Conservation (phyloP, 2,113 vertebrate genomes). For the Phaethon lepturus region DNA sequence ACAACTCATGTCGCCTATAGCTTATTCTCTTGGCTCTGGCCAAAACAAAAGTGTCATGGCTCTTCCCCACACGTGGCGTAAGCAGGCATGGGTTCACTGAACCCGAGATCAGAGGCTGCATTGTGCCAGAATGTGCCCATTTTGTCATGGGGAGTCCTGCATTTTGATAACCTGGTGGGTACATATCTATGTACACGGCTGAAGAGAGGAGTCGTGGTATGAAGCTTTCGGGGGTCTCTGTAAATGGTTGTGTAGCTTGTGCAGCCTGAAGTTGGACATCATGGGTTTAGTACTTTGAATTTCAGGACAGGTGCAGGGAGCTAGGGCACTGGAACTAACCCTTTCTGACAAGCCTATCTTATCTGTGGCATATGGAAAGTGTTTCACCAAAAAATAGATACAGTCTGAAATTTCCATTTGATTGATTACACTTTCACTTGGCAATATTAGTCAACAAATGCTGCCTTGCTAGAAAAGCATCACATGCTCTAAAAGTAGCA, state of each 20-base stretch:
- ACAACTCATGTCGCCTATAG: accelerated
- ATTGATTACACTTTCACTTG: background rate
- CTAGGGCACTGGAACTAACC: background rate
- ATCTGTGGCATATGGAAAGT: background rate
- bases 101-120: background rate
- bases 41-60: accelerated
- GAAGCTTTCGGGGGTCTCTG: background rate
- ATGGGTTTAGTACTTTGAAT: background rate
- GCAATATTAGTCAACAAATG: background rate
- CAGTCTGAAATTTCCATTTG: background rate
- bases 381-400: background rate
- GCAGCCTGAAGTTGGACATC: accelerated
- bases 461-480: background rate
- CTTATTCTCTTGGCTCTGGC: background rate
- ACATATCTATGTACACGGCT: accelerated
- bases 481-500: background rate
- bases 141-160: background rate
- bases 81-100: accelerated
- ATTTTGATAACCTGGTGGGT: background rate
- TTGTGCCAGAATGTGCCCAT: background rate
- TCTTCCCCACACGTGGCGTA: accelerated
- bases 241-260: background rate
- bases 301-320: background rate
- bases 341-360: background rate
- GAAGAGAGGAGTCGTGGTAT: background rate